Base-by-base conservation (phyloP, 2,113 vertebrate genomes). In the Sciurus niger region DNA sequence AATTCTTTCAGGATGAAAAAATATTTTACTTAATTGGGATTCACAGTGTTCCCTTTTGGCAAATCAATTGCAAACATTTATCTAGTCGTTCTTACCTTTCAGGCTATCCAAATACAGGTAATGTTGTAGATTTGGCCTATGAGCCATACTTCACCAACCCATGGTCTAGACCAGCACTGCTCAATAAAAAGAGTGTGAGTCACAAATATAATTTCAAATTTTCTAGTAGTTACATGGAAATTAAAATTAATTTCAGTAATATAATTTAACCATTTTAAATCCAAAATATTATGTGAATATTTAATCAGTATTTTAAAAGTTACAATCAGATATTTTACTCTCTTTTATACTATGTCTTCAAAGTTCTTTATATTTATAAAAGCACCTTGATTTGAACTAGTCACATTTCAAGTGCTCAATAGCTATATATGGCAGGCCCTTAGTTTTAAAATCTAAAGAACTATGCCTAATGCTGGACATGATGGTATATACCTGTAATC, bases 261-360 rank as follows among this genome's bases (percentile, higher is more conserved):
- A 43, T 67, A 30, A 55, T 87, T 91, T 93, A 94, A 46, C 46
- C 4, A 85, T 13, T 63, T 63, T 73, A 83, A 67, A 84, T 83
- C 28, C 5, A 92, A 84, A 94, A 89, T 89, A 79, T 53, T 68
- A 84, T 70, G 80, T 96, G 48, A 95, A 96, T 60, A 70, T 34
- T 85, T 94, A 92, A 83, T 55, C 34, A 90, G 2, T 80, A 92
- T 46, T 84, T 82, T 73, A 73, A 68, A 73, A 82, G n/a, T 84
- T 67, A 83, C 20, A 72, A 40, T 58, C 20, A 68, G 28, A 65
- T n/a, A 51, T 58, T 70, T 60, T 51, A 79, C 10, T 76, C 43
- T 53, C 73, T 90, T n/a, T 93, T 28, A 12, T 84, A 46, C 82
- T 34, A 85, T 89, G 5, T 92, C 90, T 80, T 92, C 32, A 92